Conservation (phyloP, 2,888 invertebrate species). For the Pinctada fucata region DNA sequence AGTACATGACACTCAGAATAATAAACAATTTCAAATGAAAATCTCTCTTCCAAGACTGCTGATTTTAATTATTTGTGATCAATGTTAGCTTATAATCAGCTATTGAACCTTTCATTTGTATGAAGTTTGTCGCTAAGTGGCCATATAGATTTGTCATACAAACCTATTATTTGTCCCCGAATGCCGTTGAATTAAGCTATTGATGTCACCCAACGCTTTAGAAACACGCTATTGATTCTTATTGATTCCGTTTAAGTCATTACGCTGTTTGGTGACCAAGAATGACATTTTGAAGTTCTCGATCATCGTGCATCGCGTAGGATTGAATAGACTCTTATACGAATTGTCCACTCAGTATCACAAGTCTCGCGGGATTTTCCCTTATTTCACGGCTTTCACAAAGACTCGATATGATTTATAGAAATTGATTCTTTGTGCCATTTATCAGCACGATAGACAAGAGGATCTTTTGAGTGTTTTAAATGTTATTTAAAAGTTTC, state of each 20-base stretch:
- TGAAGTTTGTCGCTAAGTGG: conserved; percentile 43
- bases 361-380: conserved; percentile 14
- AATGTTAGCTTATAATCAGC: not conserved
- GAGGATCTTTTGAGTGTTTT: conserved; percentile 31
- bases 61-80: conserved; percentile 2
- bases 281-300: conserved; percentile 40
- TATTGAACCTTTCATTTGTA: conserved; percentile 6
- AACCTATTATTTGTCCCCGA: conserved; percentile 48
- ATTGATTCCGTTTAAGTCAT: conserved; percentile 37
- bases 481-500: conserved; percentile 47
- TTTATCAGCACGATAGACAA: conserved; percentile 13
- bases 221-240: conserved; percentile 31
- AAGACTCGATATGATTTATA: conserved; percentile 22
- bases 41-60: not conserved
- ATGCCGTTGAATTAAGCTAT: conserved; percentile 32
- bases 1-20: too few relatives aligned
- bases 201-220: conserved; percentile 26
- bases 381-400: conserved; percentile 16
- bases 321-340: conserved; percentile 18
- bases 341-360: conserved; percentile 19
- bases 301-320: conserved; percentile 10
- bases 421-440: conserved; percentile 24
- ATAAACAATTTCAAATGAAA: not conserved
- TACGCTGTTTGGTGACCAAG: conserved; percentile 38
- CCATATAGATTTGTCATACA: conserved; percentile 51